Conservation (phyloP, 2,888 invertebrate genomes). For the Chloroclysta siterata region DNA sequence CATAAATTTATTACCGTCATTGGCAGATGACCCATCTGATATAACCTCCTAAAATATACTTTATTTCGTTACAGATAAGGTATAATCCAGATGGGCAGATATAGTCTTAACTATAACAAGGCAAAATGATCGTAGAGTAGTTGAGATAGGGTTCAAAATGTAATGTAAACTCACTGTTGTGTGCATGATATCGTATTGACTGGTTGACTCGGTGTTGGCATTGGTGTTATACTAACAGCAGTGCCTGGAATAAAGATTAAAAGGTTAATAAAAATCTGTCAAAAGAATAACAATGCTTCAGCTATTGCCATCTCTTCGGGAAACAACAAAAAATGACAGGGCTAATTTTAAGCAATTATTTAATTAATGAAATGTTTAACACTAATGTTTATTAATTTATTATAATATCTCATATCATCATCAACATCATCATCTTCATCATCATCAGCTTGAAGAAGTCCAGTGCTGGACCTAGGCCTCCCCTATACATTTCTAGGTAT, state of each 20-base stretch:
- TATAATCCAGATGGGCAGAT: background rate
- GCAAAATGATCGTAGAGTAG: constrained; percentile 5
- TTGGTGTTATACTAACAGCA: constrained; percentile 71
- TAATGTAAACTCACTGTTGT: constrained; percentile 72
- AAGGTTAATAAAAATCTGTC: too few relatives aligned
- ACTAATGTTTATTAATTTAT: too few relatives aligned
- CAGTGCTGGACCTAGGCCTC: too few relatives aligned
- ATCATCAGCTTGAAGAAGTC: too few relatives aligned
- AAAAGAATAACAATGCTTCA: too few relatives aligned
- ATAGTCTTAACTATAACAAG: background rate
- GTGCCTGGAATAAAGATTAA: constrained; percentile 59
- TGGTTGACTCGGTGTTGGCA: constrained; percentile 67
- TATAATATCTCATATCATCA: too few relatives aligned
- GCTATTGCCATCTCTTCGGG: too few relatives aligned
- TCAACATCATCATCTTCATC: too few relatives aligned
- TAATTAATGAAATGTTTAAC: too few relatives aligned
- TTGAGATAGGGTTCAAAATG: constrained; percentile 11
- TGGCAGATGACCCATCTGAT: constrained; percentile 24
- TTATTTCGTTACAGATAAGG: background rate
- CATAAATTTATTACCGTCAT: constrained; percentile 18
- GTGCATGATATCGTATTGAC: constrained; percentile 68
- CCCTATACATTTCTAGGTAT: too few relatives aligned
- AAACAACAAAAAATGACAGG: too few relatives aligned
- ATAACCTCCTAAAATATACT: constrained; percentile 11
- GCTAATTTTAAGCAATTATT: too few relatives aligned